Conservation (phyloP, 2,888 invertebrate genomes). For the Spodoptera exigua region DNA sequence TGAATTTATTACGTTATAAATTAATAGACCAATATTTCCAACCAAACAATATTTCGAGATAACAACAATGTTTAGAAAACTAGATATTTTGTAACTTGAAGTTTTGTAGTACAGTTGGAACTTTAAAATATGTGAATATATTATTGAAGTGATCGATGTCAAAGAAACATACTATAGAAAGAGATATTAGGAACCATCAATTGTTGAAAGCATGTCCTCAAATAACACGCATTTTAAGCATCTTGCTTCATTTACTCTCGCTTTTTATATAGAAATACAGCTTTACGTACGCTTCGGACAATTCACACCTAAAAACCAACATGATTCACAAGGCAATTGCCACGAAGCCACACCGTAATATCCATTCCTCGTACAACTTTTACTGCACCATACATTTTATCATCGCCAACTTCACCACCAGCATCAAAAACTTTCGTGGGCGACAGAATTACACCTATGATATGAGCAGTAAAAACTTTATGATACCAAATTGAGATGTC, state of each 20-base stretch:
- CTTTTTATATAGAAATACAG: too few relatives aligned
- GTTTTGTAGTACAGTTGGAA: too few relatives aligned
- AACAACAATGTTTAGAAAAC: constrained; percentile 29
- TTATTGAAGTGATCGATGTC: too few relatives aligned
- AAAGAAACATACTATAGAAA: too few relatives aligned
- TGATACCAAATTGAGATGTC: constrained; percentile 58
- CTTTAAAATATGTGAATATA: too few relatives aligned
- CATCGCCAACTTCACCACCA: constrained; percentile 23
- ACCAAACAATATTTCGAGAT: constrained; percentile 27
- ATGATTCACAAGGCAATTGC: neutral
- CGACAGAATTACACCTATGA: constrained; percentile 39
- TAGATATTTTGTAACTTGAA: neutral
- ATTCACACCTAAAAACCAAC: neutral
- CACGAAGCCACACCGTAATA: neutral
- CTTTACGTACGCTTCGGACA: too few relatives aligned
- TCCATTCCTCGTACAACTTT: constrained; percentile 16
- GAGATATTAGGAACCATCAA: too few relatives aligned
- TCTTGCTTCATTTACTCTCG: too few relatives aligned
- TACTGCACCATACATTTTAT: constrained; percentile 9
- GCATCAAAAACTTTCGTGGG: constrained; percentile 27
- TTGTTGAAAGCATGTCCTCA: too few relatives aligned
- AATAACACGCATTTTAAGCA: too few relatives aligned
- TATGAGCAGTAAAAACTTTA: constrained; percentile 50
- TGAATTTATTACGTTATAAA: constrained; percentile 48
- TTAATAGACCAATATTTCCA: constrained; percentile 43